Evolutionary conservation across 2,113 vertebrate genomes (phyloP), one percentile per base, ranked within the genome.

Genomic region (Rhinogobius similis): DNA sequence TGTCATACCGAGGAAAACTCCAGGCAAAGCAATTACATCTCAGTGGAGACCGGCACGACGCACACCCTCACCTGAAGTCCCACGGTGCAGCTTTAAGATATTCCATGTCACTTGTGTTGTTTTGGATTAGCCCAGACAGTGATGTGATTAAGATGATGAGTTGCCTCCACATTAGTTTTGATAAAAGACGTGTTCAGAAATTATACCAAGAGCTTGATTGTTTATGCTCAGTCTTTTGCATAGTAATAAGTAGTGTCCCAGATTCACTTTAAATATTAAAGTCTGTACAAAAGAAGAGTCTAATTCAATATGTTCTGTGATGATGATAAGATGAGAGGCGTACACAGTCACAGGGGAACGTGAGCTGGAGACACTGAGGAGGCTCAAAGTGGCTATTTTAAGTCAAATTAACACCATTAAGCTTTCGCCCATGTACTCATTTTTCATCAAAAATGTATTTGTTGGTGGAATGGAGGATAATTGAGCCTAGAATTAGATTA

Each of bases 251-350:
- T 20, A 29, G 24, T 58, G 55, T 58, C 55, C 26, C 55, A 58
- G 55, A 29, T 58, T 29, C 55, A 58, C 26, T 58, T 29, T 58
- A 26, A 58, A 58, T 58, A 58, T 18, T 58, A 8, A 18, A 58
- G 55, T 58, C 14, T 10, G 16, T 29, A 58, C 55, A 29, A 58
- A 58, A 58, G 55, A 58, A 27, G 23, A 29, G 24, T 29, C 55
- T 29, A 58, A 29, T 58, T 32, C 55, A 20, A 58, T 58, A 16
- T 10, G 55, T 29, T 58, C 16, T 20, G 4, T 20, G 14, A 58
- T 27, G 24, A 56, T 8, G 55, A 29, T 3, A 26, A 12, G 11
- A n/a, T 52, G 14, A 26, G 52, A 55, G 52, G 52, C 26, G 14
- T 5, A 20, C 24, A 18, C 13, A 18, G 23, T 26, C 53, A 27